A percentile compares a stretch with the other conserved stretches of the same genome.
phyloP scores from a whole-genome alignment of 1,140 invertebrate genomes.

The Laodelphax striatellus region DNA sequence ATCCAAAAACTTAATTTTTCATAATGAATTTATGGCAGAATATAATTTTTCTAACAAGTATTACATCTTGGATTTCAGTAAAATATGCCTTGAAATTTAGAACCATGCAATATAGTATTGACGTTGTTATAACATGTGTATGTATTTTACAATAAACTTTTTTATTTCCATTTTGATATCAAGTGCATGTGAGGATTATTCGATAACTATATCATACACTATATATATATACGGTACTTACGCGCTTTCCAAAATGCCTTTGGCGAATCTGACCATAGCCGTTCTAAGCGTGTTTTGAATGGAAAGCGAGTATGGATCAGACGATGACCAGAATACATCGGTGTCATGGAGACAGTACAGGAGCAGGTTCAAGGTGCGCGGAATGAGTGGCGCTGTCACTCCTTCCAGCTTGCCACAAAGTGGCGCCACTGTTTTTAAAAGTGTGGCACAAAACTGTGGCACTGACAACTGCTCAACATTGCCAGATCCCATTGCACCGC shows the following conservation, averaged over 20 bases:
- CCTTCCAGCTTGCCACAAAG: background rate
- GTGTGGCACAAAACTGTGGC: constrained; percentile 2
- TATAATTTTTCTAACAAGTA: no score
- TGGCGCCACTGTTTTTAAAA: background rate
- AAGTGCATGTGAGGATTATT: background rate
- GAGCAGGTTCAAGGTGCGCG: background rate
- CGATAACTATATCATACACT: background rate
- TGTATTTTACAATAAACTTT: no score
- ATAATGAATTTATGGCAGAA: no score
- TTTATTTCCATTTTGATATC: no score
- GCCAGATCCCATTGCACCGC: no score
- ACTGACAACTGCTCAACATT: background rate
- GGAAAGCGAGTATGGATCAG: background rate
- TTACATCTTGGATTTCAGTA: no score
- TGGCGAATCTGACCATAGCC: background rate
- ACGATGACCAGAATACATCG: background rate
- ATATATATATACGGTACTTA: background rate
- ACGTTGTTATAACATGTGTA: no score
- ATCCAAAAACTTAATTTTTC: no score
- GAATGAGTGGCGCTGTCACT: background rate
- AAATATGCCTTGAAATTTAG: no score
- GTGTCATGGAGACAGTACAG: background rate
- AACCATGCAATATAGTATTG: no score
- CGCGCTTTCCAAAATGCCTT: background rate
- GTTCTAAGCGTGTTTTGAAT: background rate